Conservation (phyloP, 2,113 vertebrate species). For the Caranx ignobilis region DNA sequence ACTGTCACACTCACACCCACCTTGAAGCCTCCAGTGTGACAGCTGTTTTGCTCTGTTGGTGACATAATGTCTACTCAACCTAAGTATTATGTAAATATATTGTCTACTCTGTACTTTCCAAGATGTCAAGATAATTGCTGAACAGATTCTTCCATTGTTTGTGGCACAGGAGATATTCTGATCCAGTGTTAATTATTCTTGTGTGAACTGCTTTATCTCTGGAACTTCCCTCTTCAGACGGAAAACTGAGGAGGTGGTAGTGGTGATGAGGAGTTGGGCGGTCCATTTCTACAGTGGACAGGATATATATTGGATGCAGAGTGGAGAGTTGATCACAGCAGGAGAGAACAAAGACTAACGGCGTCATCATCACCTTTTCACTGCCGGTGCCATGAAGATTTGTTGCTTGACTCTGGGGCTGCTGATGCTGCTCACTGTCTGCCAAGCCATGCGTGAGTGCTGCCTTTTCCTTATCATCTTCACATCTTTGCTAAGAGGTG, state of each 20-base stretch:
- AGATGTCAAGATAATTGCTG: neutral
- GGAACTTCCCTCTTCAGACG: neutral
- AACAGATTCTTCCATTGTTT: neutral
- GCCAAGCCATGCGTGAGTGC: neutral
- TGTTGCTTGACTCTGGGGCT: constrained; percentile 45
- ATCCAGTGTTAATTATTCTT: neutral
- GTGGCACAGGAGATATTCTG: neutral
- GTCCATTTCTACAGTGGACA: neutral
- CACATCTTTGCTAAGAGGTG: neutral
- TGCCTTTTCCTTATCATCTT: neutral
- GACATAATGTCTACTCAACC: too few species aligned
- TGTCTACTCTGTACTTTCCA: too few species aligned
- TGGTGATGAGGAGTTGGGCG: too few species aligned
- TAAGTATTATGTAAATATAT: too few species aligned
- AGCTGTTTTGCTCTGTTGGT: too few species aligned
- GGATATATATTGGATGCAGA: neutral
- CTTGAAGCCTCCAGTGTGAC: too few species aligned
- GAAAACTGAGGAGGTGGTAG: neutral
- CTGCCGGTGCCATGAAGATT: constrained; percentile 57
- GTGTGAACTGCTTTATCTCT: too few species aligned
- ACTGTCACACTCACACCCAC: too few species aligned
- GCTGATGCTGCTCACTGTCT: constrained; percentile 33
- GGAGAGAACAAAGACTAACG: neutral
- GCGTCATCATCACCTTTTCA: neutral
- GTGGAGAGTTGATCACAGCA: neutral